Conservation (phyloP, 2,797 vertebrate species). For the Uromys caudimaculatus region DNA sequence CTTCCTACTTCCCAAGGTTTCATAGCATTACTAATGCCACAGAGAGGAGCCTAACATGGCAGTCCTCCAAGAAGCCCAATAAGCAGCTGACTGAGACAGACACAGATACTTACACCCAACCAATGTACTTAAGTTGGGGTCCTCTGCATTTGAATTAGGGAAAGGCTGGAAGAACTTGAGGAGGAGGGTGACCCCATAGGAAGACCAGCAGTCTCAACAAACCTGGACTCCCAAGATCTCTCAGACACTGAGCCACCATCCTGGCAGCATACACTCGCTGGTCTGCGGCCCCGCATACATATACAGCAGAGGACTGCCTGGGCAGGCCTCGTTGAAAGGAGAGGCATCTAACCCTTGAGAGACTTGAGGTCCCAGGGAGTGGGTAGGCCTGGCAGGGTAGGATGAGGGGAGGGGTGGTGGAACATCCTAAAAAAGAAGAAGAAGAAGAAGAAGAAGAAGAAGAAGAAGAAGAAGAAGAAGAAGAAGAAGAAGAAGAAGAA, state of each 20-base stretch:
- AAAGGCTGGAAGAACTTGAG: not conserved
- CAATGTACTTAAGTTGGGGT: not conserved
- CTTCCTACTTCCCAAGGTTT: not conserved
- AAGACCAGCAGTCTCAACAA: not conserved
- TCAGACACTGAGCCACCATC: not conserved
- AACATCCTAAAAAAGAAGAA: not conserved
- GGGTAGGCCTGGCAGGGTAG: not conserved
- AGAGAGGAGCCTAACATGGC: not conserved
- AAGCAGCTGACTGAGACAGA: not conserved
- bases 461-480: too few species aligned
- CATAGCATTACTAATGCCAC: not conserved
- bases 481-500: too few species aligned
- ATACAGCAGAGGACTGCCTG: not conserved
- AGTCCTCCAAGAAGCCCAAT: not conserved
- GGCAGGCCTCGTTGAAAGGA: not conserved
- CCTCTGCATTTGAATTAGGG: not conserved
- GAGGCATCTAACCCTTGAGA: not conserved
- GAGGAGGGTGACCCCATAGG: not conserved
- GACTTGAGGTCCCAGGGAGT: not conserved
- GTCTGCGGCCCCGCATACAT: not conserved
- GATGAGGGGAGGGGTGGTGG: not conserved
- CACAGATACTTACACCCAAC: not conserved
- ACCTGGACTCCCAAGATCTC: not conserved
- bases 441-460: too few species aligned
- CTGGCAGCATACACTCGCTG: not conserved